phyloP scores from a whole-genome alignment of 1,140 invertebrate genomes.

The Eriocheir sinensis region DNA sequence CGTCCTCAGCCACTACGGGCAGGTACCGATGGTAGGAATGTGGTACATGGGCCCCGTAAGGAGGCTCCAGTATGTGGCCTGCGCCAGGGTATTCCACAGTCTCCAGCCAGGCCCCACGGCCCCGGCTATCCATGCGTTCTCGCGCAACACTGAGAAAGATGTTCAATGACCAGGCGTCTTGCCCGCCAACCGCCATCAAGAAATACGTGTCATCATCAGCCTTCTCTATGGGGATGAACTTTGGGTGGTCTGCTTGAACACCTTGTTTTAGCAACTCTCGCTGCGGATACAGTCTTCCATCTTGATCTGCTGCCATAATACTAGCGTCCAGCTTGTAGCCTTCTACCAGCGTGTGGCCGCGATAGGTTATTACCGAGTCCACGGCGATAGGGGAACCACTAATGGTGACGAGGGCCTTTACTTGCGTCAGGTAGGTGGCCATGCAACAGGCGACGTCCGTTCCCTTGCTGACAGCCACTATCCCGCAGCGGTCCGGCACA shows the following conservation, averaged over 20 bases:
- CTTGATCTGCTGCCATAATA: background rate
- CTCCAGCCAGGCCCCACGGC: slow-evolving; percentile 29
- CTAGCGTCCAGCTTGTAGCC: slow-evolving; percentile 39
- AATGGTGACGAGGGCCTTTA: slow-evolving; percentile 71
- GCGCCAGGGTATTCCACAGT: slow-evolving; percentile 66
- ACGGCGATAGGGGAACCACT: slow-evolving; percentile 48
- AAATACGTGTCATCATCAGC: slow-evolving; percentile 70
- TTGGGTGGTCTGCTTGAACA: background rate
- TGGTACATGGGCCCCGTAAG: slow-evolving; percentile 58
- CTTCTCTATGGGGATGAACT: slow-evolving; percentile 58
- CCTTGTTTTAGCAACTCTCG: background rate
- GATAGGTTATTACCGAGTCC: slow-evolving; percentile 43
- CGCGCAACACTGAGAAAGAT: background rate
- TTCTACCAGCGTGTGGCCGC: slow-evolving; percentile 44
- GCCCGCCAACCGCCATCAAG: slow-evolving; percentile 51
- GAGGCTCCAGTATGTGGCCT: slow-evolving; percentile 73
- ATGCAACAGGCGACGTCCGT: slow-evolving; percentile 45
- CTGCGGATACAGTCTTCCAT: slow-evolving; percentile 34
- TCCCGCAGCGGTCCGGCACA: slow-evolving; percentile 63
- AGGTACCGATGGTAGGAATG: slow-evolving; percentile 62
- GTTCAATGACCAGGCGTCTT: slow-evolving; percentile 41
- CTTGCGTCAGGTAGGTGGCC: slow-evolving; percentile 56
- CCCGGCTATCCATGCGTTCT: slow-evolving; percentile 47
- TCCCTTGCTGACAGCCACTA: slow-evolving; percentile 65
- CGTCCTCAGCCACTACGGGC: slow-evolving; percentile 57